These are phyloP conservation scores for Saccopteryx leptura DNA, from an alignment of 2,113 vertebrate species.

Conservation along the genomic window DNA sequence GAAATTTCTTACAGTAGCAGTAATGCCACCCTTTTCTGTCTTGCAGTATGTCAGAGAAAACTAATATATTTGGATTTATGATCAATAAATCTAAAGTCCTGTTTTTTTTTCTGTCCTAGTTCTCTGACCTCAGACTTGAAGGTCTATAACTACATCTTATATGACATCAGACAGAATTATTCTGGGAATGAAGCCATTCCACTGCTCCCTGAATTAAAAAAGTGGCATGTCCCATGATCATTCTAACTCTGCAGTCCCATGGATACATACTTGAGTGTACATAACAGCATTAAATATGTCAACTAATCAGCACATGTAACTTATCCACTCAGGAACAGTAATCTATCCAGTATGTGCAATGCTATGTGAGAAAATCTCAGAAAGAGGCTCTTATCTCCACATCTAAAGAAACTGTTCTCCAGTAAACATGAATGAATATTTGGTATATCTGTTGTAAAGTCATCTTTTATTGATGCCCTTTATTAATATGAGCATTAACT, in stretches of 20 bases:
- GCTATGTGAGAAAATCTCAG: constrained; percentile 24
- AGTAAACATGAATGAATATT: neutral
- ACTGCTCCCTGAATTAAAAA: neutral
- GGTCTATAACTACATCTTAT: neutral
- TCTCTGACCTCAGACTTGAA: neutral
- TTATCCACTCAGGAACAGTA: neutral
- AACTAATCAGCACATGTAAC: neutral
- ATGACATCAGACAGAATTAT: neutral
- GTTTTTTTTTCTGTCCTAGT: constrained; percentile 35
- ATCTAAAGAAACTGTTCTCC: neutral
- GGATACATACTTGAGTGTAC: neutral
- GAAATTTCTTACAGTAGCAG: neutral
- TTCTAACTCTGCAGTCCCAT: neutral
- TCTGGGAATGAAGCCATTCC: neutral
- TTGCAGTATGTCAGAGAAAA: neutral
- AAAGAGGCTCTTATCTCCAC: neutral
- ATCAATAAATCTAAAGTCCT: constrained; percentile 10
- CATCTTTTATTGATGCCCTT: neutral
- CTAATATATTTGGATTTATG: neutral
- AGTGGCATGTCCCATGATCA: neutral
- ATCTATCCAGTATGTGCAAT: neutral
- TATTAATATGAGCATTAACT: neutral
- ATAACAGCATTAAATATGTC: neutral
- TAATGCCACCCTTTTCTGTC: neutral
- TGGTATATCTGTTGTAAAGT: constrained; percentile 26